Base-by-base conservation (phyloP, 2,888 invertebrate genomes). In the Corbicula japonica region DNA sequence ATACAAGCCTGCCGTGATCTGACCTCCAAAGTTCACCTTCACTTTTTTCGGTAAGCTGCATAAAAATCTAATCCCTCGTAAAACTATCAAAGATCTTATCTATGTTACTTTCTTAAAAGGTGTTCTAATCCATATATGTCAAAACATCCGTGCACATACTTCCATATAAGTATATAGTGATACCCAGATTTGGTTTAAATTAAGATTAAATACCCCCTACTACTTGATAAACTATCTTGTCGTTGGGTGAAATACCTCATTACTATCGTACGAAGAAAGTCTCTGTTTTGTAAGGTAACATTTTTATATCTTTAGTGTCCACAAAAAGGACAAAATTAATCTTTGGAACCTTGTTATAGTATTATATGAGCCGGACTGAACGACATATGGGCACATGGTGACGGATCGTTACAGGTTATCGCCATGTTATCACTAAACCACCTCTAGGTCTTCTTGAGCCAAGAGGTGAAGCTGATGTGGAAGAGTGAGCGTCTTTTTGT, bases 131-230 rank as follows among this genome's bases (percentile, higher is more conserved):
- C 56, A 18, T n/a, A 44, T 46, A 56, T 69, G 58, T 58, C 68
- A 69, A 69, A 69, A 69, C 58, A 46, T 69, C 58, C 68, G 46
- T 58, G 68, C 56, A 56, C 56, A 46, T 10, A 38, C 44, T 44
- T 58, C 28, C 54, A 21, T 46, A 23, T 58, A 58, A 32, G 56
- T 32, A 56, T 23, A 30, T n/a, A 15, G 21, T 46, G 68, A 56
- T 69, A 69, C 44, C 44, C 30, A 23, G 68, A 58, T 69, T 58
- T 69, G 68, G 68, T 69, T 69, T 69, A 69, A 56, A 32, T 46
- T 69, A 46, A 56, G 68, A 69, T 58, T 69, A 69, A 69, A 69
- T 69, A 56, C 58, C 68, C 68, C 68, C 68, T 58, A 34, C 34
- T 21, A 56, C 23, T 58, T 69, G 68, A 69, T 69, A 56, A 69